Conservation (phyloP, 2,113 vertebrate genomes). For the Actenoides lindsayi region DNA sequence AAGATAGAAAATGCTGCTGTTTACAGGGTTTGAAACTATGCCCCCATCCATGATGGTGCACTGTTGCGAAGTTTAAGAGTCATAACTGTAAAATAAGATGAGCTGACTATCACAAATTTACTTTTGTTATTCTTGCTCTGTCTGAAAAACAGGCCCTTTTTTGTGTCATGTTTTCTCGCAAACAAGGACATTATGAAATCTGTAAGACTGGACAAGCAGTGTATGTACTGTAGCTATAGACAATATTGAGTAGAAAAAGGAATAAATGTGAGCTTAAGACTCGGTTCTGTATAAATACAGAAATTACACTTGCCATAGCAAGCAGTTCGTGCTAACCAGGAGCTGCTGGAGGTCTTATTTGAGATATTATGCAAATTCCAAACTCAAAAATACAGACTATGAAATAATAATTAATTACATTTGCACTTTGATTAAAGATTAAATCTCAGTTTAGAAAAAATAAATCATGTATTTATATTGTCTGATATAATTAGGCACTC, state of each 20-base stretch:
- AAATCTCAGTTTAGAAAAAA: neutral
- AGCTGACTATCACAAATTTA: neutral
- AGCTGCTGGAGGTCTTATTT: slow-evolving; percentile 21
- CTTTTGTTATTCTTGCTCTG: neutral
- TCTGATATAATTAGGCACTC: slow-evolving; percentile 52
- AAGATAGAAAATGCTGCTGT: neutral
- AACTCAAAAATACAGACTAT: neutral
- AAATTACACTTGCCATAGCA: neutral
- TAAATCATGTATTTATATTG: neutral
- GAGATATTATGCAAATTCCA: slow-evolving; percentile 32
- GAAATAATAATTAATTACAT: slow-evolving; percentile 50
- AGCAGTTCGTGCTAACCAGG: neutral
- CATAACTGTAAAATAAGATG: neutral
- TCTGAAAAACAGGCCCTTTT: neutral
- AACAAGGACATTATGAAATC: neutral
- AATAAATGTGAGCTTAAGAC: neutral
- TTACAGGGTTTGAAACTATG: neutral
- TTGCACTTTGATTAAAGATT: slow-evolving; percentile 38
- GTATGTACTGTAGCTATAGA: neutral
- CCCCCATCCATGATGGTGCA: neutral
- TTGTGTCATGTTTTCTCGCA: neutral
- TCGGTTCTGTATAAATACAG: neutral
- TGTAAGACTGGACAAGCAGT: neutral
- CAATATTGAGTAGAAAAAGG: neutral
- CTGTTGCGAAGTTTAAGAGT: neutral